These are phyloP conservation scores for Cylindroiulus punctatus DNA, from an alignment of 2,888 invertebrate genomes.

Conservation along the genomic window DNA sequence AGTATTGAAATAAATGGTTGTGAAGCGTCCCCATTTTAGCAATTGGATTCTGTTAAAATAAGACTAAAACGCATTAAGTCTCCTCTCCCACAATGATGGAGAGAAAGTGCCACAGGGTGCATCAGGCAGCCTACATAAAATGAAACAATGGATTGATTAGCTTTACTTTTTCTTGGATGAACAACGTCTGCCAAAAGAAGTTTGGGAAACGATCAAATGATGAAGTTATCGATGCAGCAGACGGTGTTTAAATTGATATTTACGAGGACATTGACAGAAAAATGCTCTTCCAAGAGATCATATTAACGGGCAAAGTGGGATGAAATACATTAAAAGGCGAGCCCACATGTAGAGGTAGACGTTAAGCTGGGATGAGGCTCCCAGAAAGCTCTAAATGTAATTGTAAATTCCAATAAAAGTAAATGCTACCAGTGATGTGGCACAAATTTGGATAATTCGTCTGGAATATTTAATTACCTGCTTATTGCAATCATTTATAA, in stretches of 20 bases:
- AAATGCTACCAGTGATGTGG: conserved; percentile 13
- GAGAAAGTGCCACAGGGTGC: conserved; percentile 16
- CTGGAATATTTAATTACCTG: neutral
- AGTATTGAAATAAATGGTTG: conserved; percentile 42
- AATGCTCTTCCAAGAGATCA: conserved; percentile 34
- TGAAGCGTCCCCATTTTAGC: conserved; percentile 38
- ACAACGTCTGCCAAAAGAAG: conserved; percentile 38
- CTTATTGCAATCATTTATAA: neutral
- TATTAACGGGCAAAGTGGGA: conserved; percentile 36
- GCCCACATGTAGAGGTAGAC: neutral
- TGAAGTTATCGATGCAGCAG: conserved; percentile 42
- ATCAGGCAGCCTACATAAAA: conserved; percentile 34
- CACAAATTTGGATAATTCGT: conserved; percentile 23
- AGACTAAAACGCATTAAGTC: conserved; percentile 42
- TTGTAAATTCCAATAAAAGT: conserved; percentile 16
- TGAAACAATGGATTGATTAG: conserved; percentile 38
- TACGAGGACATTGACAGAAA: conserved; percentile 42
- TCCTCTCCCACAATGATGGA: neutral
- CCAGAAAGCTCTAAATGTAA: conserved; percentile 8
- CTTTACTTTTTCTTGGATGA: conserved; percentile 42
- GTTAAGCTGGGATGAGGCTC: neutral
- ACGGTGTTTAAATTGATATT: conserved; percentile 42
- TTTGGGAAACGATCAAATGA: conserved; percentile 42
- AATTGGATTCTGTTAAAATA: conserved; percentile 42
- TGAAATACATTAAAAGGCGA: neutral